Evolutionary conservation across 2,888 invertebrate species (phyloP), one percentile per base, ranked within the genome.

Genomic region (Coenonympha arcania): DNA sequence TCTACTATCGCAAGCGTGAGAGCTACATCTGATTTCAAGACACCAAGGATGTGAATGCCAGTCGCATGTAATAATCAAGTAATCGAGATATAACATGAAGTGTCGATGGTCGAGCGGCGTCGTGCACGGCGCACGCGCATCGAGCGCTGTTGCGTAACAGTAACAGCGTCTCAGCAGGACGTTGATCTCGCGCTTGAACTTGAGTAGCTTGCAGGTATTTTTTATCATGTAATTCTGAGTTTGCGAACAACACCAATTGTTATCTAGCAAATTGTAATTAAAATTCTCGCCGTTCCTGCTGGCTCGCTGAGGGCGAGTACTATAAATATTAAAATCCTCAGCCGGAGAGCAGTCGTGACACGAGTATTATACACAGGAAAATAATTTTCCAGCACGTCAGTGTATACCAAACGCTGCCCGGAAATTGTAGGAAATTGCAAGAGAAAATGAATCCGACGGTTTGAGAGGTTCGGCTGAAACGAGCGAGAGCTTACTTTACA

Each of bases 401-500:
- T 71, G 69, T 72, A n/a, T n/a, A 76, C 76, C 70, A 76, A 79
- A 77, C 73, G 79, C 61, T 76, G 73, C 55, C 85, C 86, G 86
- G 86, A 86, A 84, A 85, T 86, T 85, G 82, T 83, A 85, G 86
- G 86, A 86, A 85, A 86, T 86, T 86, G 82, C 83, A 78, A 76
- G 79, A 84, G 84, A 83, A 85, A 85, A 85, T 84, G 83, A 83
- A 81, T 82, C 78, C 74, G 69, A 73, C 76, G 74, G 72, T 73
- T 76, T 72, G 74, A 76, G 74, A 80, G 79, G 74, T 76, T 74
- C 74, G 70, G 68, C 67, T 65, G 56, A 62, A 50, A 48, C 52
- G 44, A 59, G 56, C 59, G 48, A 52, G 59, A 58, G 58, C 61
- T 64, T 57, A 62, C 55, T 56, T 53, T 48, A 56, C 49, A 53